Evolutionary conservation across 2,113 vertebrate species (phyloP).

Genomic region (Podilymbus podiceps): DNA sequence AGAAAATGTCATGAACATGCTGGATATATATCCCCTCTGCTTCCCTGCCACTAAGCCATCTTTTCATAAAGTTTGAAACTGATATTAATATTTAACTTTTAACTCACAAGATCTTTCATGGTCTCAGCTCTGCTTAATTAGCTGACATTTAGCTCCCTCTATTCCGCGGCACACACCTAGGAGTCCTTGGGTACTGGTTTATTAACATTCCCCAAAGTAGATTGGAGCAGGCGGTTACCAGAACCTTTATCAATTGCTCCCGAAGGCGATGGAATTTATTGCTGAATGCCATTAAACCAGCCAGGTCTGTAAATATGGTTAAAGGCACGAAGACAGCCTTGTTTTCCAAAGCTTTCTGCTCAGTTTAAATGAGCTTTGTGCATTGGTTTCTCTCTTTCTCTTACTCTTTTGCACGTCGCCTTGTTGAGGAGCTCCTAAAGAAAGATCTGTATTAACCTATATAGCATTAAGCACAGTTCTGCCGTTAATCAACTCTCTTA

Average conservation of each 20-base stretch:
- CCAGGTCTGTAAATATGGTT: conserved; percentile 27
- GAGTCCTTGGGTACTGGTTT: conserved; percentile 30
- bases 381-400: conserved; percentile 41
- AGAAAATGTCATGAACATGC: conserved; percentile 12
- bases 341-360: conserved; percentile 19
- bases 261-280: conserved; percentile 45
- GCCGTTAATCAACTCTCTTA: conserved; percentile 34
- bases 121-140: conserved; percentile 52
- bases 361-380: conserved; percentile 64
- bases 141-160: conserved; percentile 44
- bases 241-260: conserved; percentile 46
- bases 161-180: not conserved
- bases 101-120: conserved; percentile 44
- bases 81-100: conserved; percentile 64
- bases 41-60: conserved; percentile 12
- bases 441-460: conserved; percentile 27
- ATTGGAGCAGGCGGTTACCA: conserved; percentile 27
- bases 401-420: not conserved
- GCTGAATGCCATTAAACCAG: conserved; percentile 23
- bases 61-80: conserved; percentile 46
- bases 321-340: conserved; percentile 15
- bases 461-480: conserved; percentile 48
- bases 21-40: conserved; percentile 4
- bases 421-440: conserved; percentile 1
- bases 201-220: conserved; percentile 56